Percentiles rank a stretch among this genome's conserved stretches.
phyloP scores from a whole-genome alignment of 2,888 invertebrate genomes.

The Chamaedrilus cognettii region DNA sequence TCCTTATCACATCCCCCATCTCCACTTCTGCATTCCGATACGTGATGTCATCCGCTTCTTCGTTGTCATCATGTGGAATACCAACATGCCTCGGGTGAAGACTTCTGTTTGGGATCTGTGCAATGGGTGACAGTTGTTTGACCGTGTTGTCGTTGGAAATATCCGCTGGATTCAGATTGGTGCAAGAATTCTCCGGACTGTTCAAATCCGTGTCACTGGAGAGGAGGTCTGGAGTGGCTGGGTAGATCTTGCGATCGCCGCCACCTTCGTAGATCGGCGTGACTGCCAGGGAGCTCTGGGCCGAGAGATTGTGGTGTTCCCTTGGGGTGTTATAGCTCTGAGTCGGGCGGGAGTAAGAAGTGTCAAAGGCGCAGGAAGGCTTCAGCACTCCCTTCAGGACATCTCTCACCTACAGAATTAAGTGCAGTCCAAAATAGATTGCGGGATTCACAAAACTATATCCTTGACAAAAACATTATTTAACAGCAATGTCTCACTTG shows the following conservation, averaged over 20 bases:
- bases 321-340: neutral
- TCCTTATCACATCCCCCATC: neutral
- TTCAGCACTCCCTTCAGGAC: slow-evolving; percentile 54
- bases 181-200: neutral
- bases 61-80: no score
- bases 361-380: slow-evolving; percentile 46
- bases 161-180: slow-evolving; percentile 7
- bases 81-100: slow-evolving; percentile 2
- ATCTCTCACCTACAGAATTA: slow-evolving; percentile 49
- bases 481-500: no score
- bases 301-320: slow-evolving; percentile 2
- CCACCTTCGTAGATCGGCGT: slow-evolving; percentile 16
- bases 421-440: no score
- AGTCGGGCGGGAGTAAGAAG: slow-evolving; percentile 37
- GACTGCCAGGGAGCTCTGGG: slow-evolving; percentile 20
- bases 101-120: neutral
- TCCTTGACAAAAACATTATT: no score
- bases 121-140: no score
- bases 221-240: slow-evolving; percentile 24
- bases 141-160: slow-evolving; percentile 13
- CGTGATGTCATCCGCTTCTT: no score
- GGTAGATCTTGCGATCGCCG: slow-evolving; percentile 6
- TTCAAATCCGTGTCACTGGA: slow-evolving; percentile 24
- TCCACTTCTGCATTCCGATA: no score
- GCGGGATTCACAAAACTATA: no score